Conservation (phyloP, 1,140 invertebrate species). For the Drosophila sechellia region DNA sequence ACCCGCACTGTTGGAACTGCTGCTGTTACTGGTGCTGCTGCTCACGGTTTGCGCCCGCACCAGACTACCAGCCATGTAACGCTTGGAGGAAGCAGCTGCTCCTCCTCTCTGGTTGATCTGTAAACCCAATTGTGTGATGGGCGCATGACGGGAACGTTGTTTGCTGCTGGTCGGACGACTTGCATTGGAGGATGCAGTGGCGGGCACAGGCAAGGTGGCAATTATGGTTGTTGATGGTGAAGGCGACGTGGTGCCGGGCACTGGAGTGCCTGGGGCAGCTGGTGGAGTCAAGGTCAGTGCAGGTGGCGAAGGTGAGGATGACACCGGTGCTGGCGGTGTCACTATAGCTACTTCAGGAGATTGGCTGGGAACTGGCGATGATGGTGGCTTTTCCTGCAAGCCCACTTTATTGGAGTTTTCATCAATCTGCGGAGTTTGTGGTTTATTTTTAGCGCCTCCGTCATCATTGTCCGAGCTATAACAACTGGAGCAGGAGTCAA, state of each 20-base stretch:
- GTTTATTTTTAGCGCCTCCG: slow-evolving; percentile 11
- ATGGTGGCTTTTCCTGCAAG: neutral
- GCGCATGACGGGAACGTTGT: slow-evolving; percentile 53
- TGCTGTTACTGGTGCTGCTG: slow-evolving; percentile 68
- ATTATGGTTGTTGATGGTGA: slow-evolving; percentile 17
- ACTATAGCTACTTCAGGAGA: slow-evolving; percentile 2
- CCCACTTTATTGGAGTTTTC: slow-evolving; percentile 65
- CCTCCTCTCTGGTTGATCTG: slow-evolving; percentile 51
- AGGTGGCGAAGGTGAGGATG: slow-evolving; percentile 51
- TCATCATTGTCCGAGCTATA: slow-evolving; percentile 86
- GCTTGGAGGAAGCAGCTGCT: slow-evolving; percentile 36
- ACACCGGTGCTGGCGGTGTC: neutral
- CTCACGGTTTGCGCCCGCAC: slow-evolving; percentile 77
- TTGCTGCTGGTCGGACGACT: slow-evolving; percentile 62
- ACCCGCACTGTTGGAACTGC: slow-evolving; percentile 59
- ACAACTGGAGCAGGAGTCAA: slow-evolving; percentile 89
- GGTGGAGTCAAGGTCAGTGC: slow-evolving; percentile 58
- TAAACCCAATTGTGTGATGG: slow-evolving; percentile 66
- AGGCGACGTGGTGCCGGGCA: slow-evolving; percentile 29
- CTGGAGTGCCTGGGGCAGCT: slow-evolving; percentile 47
- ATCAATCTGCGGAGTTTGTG: slow-evolving; percentile 47
- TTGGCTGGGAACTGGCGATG: slow-evolving; percentile 5
- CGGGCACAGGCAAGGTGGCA: slow-evolving; percentile 52
- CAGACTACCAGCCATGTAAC: slow-evolving; percentile 74
- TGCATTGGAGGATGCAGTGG: neutral